phyloP scores from a whole-genome alignment of 2,888 invertebrate genomes.

The Andrena trimmerana region DNA sequence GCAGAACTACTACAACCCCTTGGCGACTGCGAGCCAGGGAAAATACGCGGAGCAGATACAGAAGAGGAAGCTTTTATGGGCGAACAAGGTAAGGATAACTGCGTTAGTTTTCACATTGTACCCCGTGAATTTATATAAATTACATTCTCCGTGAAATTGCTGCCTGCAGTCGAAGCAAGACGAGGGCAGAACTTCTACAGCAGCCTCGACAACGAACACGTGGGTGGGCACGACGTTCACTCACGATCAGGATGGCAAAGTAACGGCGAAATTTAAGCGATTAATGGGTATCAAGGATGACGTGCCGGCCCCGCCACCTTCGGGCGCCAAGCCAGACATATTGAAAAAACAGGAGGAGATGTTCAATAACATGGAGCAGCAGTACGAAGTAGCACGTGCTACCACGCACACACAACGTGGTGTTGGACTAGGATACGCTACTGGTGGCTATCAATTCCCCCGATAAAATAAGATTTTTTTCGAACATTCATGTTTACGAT shows the following conservation, averaged over 20 bases:
- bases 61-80: constrained; percentile 96
- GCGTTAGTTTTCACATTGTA: not conserved
- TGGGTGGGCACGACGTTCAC: constrained; percentile 96
- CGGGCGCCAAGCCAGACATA: constrained; percentile 86
- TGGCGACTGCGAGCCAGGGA: constrained; percentile 89
- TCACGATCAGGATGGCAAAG: constrained; percentile 96
- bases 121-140: not conserved
- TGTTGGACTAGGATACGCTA: constrained; percentile 92
- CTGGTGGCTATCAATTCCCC: constrained; percentile 86
- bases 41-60: constrained; percentile 94
- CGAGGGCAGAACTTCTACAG: constrained; percentile 82
- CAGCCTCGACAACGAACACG: constrained; percentile 85
- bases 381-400: constrained; percentile 97
- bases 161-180: constrained; percentile 77
- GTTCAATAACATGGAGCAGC: constrained; percentile 97
- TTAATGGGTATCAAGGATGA: constrained; percentile 96
- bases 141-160: constrained; percentile 6
- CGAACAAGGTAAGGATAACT: constrained; percentile 88
- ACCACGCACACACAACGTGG: constrained; percentile 98
- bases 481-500: constrained; percentile 45
- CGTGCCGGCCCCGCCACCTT: constrained; percentile 80
- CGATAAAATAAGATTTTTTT: constrained; percentile 79
- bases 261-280: constrained; percentile 97
- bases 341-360: constrained; percentile 93
- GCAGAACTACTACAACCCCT: constrained; percentile 91